These are phyloP conservation scores for Pocillopora meandrina DNA, from an alignment of 92 coral and sea anemone genomes.

Conservation along the genomic window DNA sequence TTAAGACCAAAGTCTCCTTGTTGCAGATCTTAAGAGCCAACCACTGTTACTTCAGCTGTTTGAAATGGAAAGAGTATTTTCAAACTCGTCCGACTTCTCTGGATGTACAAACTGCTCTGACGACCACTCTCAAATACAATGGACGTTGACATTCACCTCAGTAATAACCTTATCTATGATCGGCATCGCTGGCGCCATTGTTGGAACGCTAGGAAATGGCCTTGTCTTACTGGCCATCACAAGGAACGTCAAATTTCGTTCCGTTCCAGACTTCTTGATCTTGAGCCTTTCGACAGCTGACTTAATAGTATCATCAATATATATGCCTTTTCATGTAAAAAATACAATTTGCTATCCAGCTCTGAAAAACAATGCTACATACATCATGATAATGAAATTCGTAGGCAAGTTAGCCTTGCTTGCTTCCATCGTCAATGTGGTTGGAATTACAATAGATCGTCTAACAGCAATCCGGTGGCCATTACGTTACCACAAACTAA, in stretches of 20 bases:
- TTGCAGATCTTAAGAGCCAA: background rate
- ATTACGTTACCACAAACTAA: slow-evolving; percentile 30
- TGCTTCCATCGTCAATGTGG: slow-evolving; percentile 22
- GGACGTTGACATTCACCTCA: slow-evolving; percentile 5
- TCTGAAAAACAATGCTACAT: background rate
- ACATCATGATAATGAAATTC: slow-evolving; percentile 5
- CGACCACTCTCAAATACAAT: background rate
- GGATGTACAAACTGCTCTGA: background rate
- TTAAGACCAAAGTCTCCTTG: background rate
- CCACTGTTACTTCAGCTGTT: background rate
- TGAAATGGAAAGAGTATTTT: background rate
- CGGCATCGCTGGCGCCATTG: background rate
- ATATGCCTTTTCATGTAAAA: slow-evolving; percentile 22
- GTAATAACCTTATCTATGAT: slow-evolving; percentile 12
- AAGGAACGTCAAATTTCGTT: slow-evolving; percentile 14
- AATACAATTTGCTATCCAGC: background rate
- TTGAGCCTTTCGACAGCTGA: slow-evolving; percentile 34
- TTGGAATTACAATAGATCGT: slow-evolving; percentile 32
- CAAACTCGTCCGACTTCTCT: background rate
- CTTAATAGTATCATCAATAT: slow-evolving; percentile 26
- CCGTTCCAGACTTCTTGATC: slow-evolving; percentile 35
- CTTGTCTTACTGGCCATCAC: slow-evolving; percentile 25
- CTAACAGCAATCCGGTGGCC: slow-evolving; percentile 23
- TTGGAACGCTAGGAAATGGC: slow-evolving; percentile 26
- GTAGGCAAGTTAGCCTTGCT: slow-evolving; percentile 29